These are phyloP conservation scores for Xanthorhoe spadicearia DNA, from an alignment of 2,888 invertebrate genomes.

Conservation along the genomic window DNA sequence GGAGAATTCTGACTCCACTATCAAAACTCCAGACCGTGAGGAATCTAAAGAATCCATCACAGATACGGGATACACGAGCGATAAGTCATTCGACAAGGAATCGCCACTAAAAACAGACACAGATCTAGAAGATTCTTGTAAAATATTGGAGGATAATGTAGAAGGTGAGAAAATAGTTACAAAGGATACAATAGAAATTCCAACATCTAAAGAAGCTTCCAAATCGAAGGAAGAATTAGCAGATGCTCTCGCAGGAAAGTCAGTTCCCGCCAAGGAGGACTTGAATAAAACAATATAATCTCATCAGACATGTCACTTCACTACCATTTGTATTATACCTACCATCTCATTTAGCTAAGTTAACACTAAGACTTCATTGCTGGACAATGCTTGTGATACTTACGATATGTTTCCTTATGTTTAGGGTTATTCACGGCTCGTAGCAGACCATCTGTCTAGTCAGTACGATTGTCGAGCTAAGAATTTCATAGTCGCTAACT, in stretches of 20 bases:
- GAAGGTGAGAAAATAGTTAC: slow-evolving; percentile 6
- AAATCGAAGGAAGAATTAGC: slow-evolving; percentile 28
- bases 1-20: slow-evolving; percentile 55
- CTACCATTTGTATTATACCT: slow-evolving; percentile 42
- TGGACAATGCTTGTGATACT: slow-evolving; percentile 44
- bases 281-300: slow-evolving; percentile 29
- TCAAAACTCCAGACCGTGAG: slow-evolving; percentile 57
- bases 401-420: slow-evolving; percentile 29
- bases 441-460: background rate
- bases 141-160: slow-evolving; percentile 3
- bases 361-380: slow-evolving; percentile 38
- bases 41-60: slow-evolving; percentile 63
- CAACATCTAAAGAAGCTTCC: slow-evolving; percentile 17
- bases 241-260: slow-evolving; percentile 4
- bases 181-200: slow-evolving; percentile 12
- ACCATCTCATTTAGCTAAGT: slow-evolving; percentile 44
- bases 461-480: background rate
- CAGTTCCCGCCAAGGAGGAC: slow-evolving; percentile 17
- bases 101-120: slow-evolving; percentile 17
- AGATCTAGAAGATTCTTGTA: slow-evolving; percentile 2
- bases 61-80: slow-evolving; percentile 60
- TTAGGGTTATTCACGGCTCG: background rate
- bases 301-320: slow-evolving; percentile 26
- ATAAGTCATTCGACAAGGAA: slow-evolving; percentile 38
- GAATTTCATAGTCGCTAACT: background rate